Evolutionary conservation across 2,888 invertebrate genomes (phyloP).

Genomic region (Bombylius major): DNA sequence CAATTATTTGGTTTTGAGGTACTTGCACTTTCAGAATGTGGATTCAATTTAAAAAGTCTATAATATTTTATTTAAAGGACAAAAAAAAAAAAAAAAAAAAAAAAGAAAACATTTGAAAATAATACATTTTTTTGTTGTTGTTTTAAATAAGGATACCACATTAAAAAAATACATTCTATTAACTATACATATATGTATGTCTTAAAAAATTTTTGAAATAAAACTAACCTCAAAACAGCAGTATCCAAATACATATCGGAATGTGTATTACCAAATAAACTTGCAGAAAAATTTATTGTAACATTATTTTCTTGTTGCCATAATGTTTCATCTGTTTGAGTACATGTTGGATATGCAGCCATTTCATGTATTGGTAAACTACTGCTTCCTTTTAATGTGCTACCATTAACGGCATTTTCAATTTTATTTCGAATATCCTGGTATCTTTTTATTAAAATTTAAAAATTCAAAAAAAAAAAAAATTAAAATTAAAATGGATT

Average conservation of each 20-base stretch:
- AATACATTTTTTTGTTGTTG: no score
- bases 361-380: constrained; percentile 25
- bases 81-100: no score
- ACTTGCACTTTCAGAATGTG: constrained; percentile 16
- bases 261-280: constrained; percentile 25
- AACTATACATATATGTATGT: background rate
- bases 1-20: constrained; percentile 10
- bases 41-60: constrained; percentile 27
- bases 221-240: constrained; percentile 24
- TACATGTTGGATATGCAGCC: constrained; percentile 34
- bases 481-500: background rate
- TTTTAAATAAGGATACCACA: no score
- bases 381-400: background rate
- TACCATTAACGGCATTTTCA: constrained; percentile 21
- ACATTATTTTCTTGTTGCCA: constrained; percentile 31
- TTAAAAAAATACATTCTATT: no score
- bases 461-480: background rate
- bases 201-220: background rate
- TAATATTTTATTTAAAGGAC: background rate
- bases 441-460: background rate
- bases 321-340: constrained; percentile 25
- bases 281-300: constrained; percentile 30
- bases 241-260: constrained; percentile 27
- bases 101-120: no score
- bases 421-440: constrained; percentile 24